A percentile compares a stretch with the other conserved stretches of the same genome.
phyloP scores from a whole-genome alignment of 2,113 vertebrate species.

The Pogona vitticeps region DNA sequence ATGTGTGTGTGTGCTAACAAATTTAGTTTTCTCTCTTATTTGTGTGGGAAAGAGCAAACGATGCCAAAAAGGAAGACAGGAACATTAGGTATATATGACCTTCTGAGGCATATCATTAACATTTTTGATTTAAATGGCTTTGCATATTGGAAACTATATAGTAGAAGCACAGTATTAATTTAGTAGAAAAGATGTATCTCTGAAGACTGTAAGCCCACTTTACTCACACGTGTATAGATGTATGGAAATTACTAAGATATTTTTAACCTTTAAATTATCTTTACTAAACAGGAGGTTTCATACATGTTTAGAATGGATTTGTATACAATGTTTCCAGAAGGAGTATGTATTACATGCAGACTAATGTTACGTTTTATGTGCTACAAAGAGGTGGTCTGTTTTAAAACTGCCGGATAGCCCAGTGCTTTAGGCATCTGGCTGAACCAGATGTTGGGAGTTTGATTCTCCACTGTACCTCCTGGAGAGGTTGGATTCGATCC shows the following conservation, averaged over 20 bases:
- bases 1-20: neutral
- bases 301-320: neutral
- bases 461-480: no score
- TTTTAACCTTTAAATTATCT: neutral
- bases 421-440: no score
- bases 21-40: neutral
- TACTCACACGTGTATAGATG: neutral
- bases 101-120: constrained; percentile 4
- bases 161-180: neutral
- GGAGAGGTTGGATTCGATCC: no score
- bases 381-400: neutral
- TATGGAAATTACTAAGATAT: neutral
- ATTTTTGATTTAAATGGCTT: neutral
- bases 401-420: neutral
- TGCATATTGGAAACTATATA: constrained; percentile 1
- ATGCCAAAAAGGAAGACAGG: constrained; percentile 4
- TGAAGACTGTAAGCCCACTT: neutral
- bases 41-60: neutral
- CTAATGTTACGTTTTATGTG: neutral
- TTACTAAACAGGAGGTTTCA: neutral
- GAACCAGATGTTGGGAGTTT: no score
- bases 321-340: neutral
- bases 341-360: neutral
- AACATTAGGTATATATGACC: constrained; percentile 6
- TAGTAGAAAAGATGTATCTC: neutral